Evolutionary conservation across 2,888 invertebrate genomes (phyloP).

Genomic region (Hypomecis punctinalis): DNA sequence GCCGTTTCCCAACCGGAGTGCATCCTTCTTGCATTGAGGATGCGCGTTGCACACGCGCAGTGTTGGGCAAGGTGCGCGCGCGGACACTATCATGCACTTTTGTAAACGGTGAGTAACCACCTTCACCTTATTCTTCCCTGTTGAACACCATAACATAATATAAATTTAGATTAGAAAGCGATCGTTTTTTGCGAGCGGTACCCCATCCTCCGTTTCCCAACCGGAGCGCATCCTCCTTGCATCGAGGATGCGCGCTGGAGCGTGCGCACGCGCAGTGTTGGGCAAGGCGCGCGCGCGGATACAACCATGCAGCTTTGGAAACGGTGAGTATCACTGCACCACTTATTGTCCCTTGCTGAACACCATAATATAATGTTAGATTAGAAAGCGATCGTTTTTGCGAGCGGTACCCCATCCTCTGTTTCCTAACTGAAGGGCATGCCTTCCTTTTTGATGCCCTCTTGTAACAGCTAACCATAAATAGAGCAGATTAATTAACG

Average conservation of each 20-base stretch:
- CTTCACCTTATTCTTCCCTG: too few relatives aligned
- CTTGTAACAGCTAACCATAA: too few relatives aligned
- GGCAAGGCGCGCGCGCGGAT: constrained; percentile 12
- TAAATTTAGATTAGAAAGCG: neutral
- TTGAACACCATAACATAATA: too few relatives aligned
- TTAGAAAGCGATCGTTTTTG: too few relatives aligned
- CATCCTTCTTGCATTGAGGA: constrained; percentile 39
- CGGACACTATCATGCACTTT: constrained; percentile 13
- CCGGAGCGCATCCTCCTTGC: constrained; percentile 23
- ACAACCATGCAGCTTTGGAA: constrained; percentile 20
- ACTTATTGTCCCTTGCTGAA: too few relatives aligned
- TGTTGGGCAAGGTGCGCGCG: constrained; percentile 17
- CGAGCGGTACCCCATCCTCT: too few relatives aligned
- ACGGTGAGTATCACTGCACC: constrained; percentile 13
- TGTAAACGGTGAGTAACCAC: constrained; percentile 19
- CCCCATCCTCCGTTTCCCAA: constrained; percentile 40
- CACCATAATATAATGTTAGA: too few relatives aligned
- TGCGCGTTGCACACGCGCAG: constrained; percentile 19
- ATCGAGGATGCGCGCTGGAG: constrained; percentile 32
- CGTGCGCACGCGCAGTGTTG: constrained; percentile 18
- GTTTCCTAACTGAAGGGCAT: too few relatives aligned
- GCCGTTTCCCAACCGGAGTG: constrained; percentile 31
- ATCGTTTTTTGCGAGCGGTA: constrained; percentile 20
- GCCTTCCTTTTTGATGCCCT: too few relatives aligned
- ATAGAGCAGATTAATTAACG: too few relatives aligned